These are phyloP conservation scores for Empis livida DNA, from an alignment of 2,888 invertebrate genomes.

Conservation along the genomic window DNA sequence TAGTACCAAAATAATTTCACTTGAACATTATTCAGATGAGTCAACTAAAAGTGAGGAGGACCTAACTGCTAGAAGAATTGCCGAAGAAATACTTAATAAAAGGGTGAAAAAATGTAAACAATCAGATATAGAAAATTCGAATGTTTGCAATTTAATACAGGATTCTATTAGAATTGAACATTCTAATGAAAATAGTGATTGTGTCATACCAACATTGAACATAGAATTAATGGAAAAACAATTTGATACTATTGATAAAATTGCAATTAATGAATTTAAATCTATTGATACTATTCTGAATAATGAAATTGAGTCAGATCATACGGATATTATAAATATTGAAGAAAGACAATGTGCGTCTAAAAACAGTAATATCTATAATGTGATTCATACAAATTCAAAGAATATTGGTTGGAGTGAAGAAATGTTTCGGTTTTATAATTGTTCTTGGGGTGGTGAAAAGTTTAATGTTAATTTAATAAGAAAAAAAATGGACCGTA, in stretches of 20 bases:
- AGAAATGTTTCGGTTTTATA: constrained; percentile 51
- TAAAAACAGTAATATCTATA: background rate
- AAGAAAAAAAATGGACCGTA: constrained; percentile 52
- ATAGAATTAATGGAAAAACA: background rate
- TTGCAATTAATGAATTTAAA: background rate
- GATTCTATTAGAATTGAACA: background rate
- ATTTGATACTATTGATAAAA: background rate
- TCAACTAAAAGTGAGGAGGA: constrained; percentile 13
- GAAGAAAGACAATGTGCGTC: constrained; percentile 5
- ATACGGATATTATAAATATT: constrained; percentile 6
- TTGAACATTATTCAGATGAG: constrained; percentile 11
- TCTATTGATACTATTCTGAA: no score
- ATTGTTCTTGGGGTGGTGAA: constrained; percentile 52
- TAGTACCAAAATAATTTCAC: background rate
- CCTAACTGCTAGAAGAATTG: constrained; percentile 27
- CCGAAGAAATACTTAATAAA: constrained; percentile 19
- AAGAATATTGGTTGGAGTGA: constrained; percentile 29
- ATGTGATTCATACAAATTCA: constrained; percentile 3
- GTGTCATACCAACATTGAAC: background rate
- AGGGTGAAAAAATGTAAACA: background rate
- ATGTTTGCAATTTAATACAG: background rate
- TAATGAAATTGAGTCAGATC: constrained; percentile 12
- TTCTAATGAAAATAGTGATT: background rate
- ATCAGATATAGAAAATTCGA: constrained; percentile 2
- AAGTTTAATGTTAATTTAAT: constrained; percentile 45